Percentiles rank a stretch among this genome's conserved stretches.
Evolutionary conservation across 2,113 vertebrate species (phyloP).

Genomic region (Tetrax tetrax): DNA sequence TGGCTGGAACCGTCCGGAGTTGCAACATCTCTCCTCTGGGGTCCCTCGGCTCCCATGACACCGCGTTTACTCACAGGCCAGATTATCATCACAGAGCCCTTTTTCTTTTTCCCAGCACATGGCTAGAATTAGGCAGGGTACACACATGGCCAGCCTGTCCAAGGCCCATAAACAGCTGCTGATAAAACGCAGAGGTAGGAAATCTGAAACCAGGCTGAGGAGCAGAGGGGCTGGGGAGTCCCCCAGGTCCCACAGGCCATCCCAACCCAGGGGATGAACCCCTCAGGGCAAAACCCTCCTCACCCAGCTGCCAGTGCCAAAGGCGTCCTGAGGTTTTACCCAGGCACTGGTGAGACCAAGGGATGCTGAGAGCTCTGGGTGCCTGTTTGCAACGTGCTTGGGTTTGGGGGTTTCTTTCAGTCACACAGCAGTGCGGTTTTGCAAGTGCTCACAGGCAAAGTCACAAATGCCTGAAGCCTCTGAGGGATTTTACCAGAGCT

Average conservation of each 20-base stretch:
- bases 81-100: conserved; percentile 58
- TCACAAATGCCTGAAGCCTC: not conserved
- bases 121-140: conserved; percentile 48
- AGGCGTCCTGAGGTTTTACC: not conserved
- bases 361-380: not conserved
- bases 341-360: not conserved
- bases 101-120: conserved; percentile 69
- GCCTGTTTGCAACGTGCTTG: accelerated
- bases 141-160: conserved; percentile 15
- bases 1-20: conserved; percentile 59
- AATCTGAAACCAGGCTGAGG: conserved; percentile 47
- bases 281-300: not conserved
- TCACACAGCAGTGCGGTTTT: not conserved
- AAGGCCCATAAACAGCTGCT: conserved; percentile 43
- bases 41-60: conserved; percentile 82
- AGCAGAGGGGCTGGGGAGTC: not conserved
- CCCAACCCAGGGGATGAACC: not conserved
- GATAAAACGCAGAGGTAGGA: conserved; percentile 65
- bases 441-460: not conserved
- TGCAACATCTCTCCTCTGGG: conserved; percentile 76
- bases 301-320: accelerated
- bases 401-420: not conserved
- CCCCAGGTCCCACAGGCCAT: not conserved
- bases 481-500: not conserved
- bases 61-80: conserved; percentile 69